These are phyloP conservation scores for Cerceris rybyensis DNA, from an alignment of 2,888 invertebrate species.

Conservation along the genomic window DNA sequence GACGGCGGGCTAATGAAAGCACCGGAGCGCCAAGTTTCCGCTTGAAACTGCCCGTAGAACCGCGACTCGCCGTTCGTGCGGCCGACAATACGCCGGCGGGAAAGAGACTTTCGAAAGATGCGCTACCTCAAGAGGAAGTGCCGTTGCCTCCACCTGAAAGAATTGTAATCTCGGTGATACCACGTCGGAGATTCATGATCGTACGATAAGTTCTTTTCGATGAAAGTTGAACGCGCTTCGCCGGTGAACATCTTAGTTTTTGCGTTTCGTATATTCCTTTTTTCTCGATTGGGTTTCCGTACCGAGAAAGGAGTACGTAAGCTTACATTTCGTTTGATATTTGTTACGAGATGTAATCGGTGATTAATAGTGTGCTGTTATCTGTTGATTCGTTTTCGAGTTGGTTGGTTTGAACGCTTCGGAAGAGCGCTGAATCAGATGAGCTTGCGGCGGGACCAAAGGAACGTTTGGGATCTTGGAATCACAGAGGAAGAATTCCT, in stretches of 20 bases:
- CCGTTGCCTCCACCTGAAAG: conserved; percentile 72
- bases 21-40: conserved; percentile 36
- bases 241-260: not conserved
- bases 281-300: not conserved
- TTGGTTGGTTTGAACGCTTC: not conserved
- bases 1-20: conserved; percentile 62
- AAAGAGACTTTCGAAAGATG: conserved; percentile 69
- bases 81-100: conserved; percentile 7
- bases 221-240: too few relatives aligned
- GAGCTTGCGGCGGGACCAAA: conserved; percentile 53
- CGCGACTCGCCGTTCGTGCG: conserved; percentile 25
- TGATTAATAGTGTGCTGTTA: not conserved
- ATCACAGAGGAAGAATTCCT: not conserved
- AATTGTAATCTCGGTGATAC: conserved; percentile 27
- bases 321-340: not conserved
- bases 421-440: conserved; percentile 23
- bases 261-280: not conserved
- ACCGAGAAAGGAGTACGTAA: not conserved
- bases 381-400: not conserved
- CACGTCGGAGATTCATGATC: not conserved
- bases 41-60: conserved; percentile 38
- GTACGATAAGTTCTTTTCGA: too few relatives aligned
- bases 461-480: conserved; percentile 17
- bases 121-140: conserved; percentile 80
- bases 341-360: not conserved